phyloP scores from a whole-genome alignment of 1,140 invertebrate species.

The Teleogryllus occipitalis region DNA sequence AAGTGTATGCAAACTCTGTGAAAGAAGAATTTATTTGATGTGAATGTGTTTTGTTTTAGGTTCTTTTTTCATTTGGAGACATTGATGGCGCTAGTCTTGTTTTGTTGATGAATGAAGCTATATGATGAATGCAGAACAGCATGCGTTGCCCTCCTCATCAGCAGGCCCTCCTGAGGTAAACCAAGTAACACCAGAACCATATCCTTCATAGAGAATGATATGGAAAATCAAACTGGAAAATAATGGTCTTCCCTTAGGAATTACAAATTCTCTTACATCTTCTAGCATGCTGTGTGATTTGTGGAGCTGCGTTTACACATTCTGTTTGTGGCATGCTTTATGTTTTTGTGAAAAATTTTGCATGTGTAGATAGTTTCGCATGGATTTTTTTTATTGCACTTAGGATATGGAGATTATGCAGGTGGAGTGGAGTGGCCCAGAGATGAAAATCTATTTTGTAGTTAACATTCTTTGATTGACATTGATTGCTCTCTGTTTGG shows the following conservation, averaged over 20 bases:
- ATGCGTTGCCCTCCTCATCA: conserved; percentile 41
- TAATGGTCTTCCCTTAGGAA: not conserved
- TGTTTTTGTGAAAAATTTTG: not conserved
- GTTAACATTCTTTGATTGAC: no score
- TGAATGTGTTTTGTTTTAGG: not conserved
- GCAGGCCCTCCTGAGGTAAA: conserved; percentile 42
- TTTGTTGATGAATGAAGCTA: conserved; percentile 17
- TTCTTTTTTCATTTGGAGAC: not conserved
- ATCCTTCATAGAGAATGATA: not conserved
- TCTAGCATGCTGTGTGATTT: not conserved
- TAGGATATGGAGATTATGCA: conserved; percentile 18
- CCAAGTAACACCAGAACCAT: conserved; percentile 11
- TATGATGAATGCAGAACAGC: conserved; percentile 44
- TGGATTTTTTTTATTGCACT: not conserved
- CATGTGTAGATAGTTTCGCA: not conserved
- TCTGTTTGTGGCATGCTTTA: not conserved
- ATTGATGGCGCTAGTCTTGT: not conserved
- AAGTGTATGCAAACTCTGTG: no score
- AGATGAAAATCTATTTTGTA: no score
- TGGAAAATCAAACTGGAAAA: not conserved
- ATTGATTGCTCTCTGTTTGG: no score
- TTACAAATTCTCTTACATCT: not conserved
- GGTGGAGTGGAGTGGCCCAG: not conserved
- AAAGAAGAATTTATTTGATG: no score
- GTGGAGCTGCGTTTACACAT: not conserved